Evolutionary conservation across 2,113 vertebrate genomes (phyloP).

Genomic region (Perca fluviatilis): DNA sequence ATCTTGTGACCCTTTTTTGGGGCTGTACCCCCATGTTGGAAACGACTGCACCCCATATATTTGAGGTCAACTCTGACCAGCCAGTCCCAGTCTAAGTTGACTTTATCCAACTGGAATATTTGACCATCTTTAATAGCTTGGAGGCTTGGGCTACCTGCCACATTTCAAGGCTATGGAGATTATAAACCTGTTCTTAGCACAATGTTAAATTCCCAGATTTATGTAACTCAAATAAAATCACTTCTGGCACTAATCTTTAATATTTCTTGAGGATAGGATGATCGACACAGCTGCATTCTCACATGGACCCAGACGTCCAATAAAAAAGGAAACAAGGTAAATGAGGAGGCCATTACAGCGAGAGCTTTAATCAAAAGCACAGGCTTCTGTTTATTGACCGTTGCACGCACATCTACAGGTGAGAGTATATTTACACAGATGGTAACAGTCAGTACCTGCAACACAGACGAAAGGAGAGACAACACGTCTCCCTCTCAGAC

Average conservation of each 20-base stretch:
- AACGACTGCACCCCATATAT: neutral
- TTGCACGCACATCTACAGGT: slow-evolving; percentile 81
- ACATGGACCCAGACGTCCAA: slow-evolving; percentile 1
- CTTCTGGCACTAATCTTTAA: slow-evolving; percentile 39
- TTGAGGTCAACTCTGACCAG: neutral
- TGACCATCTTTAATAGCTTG: neutral
- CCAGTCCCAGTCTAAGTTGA: neutral
- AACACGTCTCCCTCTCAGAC: neutral
- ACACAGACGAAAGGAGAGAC: slow-evolving; percentile 63
- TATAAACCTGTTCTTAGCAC: slow-evolving; percentile 26
- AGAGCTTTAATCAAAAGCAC: slow-evolving; percentile 80
- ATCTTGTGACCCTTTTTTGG: neutral
- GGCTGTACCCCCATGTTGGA: neutral
- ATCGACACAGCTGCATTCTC: neutral
- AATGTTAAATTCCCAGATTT: slow-evolving; percentile 31
- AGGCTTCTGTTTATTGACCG: slow-evolving; percentile 83
- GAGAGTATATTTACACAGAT: slow-evolving; percentile 81
- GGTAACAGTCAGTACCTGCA: slow-evolving; percentile 84
- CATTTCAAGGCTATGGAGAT: neutral
- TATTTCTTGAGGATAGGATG: slow-evolving; percentile 15
- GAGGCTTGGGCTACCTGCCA: slow-evolving; percentile 13
- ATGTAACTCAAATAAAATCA: slow-evolving; percentile 40
- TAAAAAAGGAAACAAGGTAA: slow-evolving; percentile 20
- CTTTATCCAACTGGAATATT: slow-evolving; percentile 14
- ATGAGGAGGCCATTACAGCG: slow-evolving; percentile 32